Evolutionary conservation across 2,797 vertebrate species (phyloP).

Genomic region (Danio choprae): DNA sequence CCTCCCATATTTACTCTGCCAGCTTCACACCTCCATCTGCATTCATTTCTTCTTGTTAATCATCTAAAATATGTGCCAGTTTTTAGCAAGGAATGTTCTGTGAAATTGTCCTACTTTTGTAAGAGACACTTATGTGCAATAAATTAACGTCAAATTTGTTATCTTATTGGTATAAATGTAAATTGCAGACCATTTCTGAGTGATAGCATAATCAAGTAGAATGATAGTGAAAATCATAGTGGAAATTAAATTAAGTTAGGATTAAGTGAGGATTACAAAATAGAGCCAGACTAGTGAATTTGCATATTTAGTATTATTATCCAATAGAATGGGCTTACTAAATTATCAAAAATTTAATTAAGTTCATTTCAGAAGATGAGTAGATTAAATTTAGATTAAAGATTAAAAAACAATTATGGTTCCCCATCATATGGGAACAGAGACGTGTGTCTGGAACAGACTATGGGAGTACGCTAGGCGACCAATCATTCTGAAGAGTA

Average conservation of each 20-base stretch:
- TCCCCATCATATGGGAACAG: too few relatives aligned
- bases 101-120: constrained; percentile 2
- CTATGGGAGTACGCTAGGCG: too few relatives aligned
- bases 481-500: too few relatives aligned
- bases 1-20: not conserved
- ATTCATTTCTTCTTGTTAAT: constrained; percentile 13
- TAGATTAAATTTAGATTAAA: not conserved
- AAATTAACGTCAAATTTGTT: not conserved
- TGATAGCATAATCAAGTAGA: not conserved
- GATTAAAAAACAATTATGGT: not conserved
- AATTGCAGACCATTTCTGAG: not conserved
- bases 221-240: too few relatives aligned
- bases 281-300: not conserved
- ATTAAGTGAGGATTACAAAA: not conserved
- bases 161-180: not conserved
- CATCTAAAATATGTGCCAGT: constrained; percentile 14
- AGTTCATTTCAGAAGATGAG: not conserved
- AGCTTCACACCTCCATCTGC: constrained; percentile 7
- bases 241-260: too few relatives aligned
- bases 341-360: not conserved
- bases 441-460: too few relatives aligned
- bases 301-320: not conserved
- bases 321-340: not conserved
- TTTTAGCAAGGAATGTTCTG: not conserved
- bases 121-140: not conserved